phyloP scores from a whole-genome alignment of 2,113 vertebrate species.

The Dipodomys ordii region DNA sequence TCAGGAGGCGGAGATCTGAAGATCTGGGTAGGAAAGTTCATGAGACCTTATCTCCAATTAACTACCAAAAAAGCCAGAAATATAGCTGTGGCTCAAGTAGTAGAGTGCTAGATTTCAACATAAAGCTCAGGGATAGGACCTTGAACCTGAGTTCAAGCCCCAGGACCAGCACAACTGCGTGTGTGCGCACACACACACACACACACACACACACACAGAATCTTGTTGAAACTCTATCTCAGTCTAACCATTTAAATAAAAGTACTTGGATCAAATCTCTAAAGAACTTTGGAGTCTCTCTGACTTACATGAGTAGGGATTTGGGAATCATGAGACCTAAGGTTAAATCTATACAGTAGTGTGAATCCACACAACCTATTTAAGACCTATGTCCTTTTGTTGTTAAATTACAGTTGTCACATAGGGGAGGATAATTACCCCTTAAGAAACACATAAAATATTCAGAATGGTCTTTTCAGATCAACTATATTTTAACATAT shows the following conservation, averaged over 20 bases:
- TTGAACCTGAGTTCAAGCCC: too few relatives aligned
- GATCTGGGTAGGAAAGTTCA: too few relatives aligned
- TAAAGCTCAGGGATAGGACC: too few relatives aligned
- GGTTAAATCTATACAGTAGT: constrained; percentile 12
- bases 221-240: constrained; percentile 30
- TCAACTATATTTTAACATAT: constrained; percentile 8
- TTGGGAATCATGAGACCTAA: constrained; percentile 36
- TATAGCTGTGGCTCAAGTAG: too few relatives aligned
- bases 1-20: too few relatives aligned
- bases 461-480: constrained; percentile 38
- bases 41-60: too few relatives aligned
- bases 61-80: too few relatives aligned
- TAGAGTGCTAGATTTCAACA: too few relatives aligned
- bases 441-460: not conserved
- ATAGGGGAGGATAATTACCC: too few relatives aligned
- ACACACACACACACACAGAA: too few relatives aligned
- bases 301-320: constrained; percentile 19
- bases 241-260: constrained; percentile 47
- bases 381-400: not conserved
- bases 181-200: too few relatives aligned
- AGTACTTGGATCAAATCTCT: constrained; percentile 49
- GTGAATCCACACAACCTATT: not conserved
- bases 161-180: too few relatives aligned
- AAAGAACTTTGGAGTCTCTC: constrained; percentile 27
- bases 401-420: constrained; percentile 29